phyloP scores from a whole-genome alignment of 1,140 invertebrate genomes.

The Chrysopa pallens region DNA sequence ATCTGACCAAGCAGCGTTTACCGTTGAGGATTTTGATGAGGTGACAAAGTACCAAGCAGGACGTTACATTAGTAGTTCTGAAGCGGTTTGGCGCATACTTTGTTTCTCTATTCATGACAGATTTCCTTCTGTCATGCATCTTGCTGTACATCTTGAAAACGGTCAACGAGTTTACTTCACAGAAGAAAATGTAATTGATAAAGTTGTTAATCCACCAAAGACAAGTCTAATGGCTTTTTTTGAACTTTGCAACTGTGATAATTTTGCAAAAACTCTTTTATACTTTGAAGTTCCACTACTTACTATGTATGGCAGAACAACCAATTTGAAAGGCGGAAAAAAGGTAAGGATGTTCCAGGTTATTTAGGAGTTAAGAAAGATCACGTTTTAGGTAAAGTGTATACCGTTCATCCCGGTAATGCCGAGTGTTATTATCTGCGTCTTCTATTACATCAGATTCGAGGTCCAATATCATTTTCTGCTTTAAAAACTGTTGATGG shows the following conservation, averaged over 20 bases:
- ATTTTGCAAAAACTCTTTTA: slow-evolving; percentile 21
- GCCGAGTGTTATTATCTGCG: slow-evolving; percentile 26
- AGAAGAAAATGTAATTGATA: slow-evolving; percentile 7
- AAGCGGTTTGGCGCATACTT: slow-evolving; percentile 13
- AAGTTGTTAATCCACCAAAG: slow-evolving; percentile 20
- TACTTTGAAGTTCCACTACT: slow-evolving; percentile 22
- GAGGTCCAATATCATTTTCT: slow-evolving; percentile 24
- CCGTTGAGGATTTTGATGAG: slow-evolving; percentile 6
- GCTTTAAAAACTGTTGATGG: slow-evolving; percentile 23
- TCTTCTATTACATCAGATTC: slow-evolving; percentile 23
- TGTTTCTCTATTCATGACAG: slow-evolving; percentile 6
- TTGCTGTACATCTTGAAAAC: slow-evolving; percentile 11
- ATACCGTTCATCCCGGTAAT: slow-evolving; percentile 20
- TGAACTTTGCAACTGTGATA: slow-evolving; percentile 18
- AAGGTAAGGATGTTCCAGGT: slow-evolving; percentile 14
- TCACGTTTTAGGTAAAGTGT: slow-evolving; percentile 18
- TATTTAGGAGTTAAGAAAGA: slow-evolving; percentile 15
- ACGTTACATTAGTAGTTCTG: slow-evolving; percentile 16
- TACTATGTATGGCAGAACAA: slow-evolving; percentile 23
- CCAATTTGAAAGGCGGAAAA: slow-evolving; percentile 18
- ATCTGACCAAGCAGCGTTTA: too few relatives aligned
- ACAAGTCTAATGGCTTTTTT: slow-evolving; percentile 18
- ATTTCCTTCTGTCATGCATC: slow-evolving; percentile 5
- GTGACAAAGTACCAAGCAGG: slow-evolving; percentile 12
- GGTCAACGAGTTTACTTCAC: slow-evolving; percentile 10